Conservation (phyloP, 2,888 invertebrate species). For the Drosophila mettleri region DNA sequence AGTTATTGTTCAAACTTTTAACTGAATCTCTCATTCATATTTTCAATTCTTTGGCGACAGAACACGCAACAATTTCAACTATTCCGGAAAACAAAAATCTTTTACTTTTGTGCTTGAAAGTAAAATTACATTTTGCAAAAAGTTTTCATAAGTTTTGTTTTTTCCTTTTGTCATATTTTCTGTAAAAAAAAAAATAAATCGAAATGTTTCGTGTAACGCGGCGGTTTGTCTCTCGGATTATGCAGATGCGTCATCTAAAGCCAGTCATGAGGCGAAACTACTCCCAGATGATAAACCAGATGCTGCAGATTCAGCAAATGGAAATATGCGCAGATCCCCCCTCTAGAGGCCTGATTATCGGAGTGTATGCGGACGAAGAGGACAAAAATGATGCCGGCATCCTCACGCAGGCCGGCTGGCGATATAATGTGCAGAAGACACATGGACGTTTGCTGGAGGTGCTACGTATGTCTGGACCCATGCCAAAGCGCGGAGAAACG, state of each 20-base stretch:
- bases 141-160: constrained; percentile 20
- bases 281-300: constrained; percentile 72
- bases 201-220: constrained; percentile 58
- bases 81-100: constrained; percentile 45
- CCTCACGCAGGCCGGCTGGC: constrained; percentile 87
- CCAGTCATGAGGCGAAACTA: constrained; percentile 23
- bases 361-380: constrained; percentile 88
- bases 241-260: neutral
- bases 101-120: constrained; percentile 21
- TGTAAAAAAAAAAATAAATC: constrained; percentile 38
- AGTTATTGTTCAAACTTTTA: neutral
- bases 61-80: constrained; percentile 64
- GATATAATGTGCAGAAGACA: constrained; percentile 86
- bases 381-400: constrained; percentile 86
- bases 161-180: constrained; percentile 2
- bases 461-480: constrained; percentile 85
- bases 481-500: constrained; percentile 86
- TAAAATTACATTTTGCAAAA: constrained; percentile 3
- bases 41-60: constrained; percentile 60
- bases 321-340: constrained; percentile 81
- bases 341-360: constrained; percentile 87
- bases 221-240: constrained; percentile 24
- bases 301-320: constrained; percentile 73
- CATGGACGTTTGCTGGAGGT: constrained; percentile 87
- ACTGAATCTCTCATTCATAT: constrained; percentile 28